These are phyloP conservation scores for Cataglyphis hispanica DNA, from an alignment of 1,140 invertebrate species.

Conservation along the genomic window DNA sequence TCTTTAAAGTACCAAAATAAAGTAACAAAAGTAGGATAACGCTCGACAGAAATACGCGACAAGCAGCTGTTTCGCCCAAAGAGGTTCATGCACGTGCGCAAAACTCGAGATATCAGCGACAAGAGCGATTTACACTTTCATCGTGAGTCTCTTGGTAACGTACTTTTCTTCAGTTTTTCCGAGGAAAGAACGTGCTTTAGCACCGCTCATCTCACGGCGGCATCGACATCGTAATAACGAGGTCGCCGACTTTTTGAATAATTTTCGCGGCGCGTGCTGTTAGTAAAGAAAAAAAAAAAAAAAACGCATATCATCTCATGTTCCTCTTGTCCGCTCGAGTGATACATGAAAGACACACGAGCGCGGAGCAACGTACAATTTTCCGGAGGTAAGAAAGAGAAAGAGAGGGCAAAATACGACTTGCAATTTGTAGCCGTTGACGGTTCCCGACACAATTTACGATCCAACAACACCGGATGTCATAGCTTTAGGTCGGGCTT, in stretches of 20 bases:
- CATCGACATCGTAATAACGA: constrained; percentile 4
- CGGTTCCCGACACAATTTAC: constrained; percentile 56
- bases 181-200: constrained; percentile 26
- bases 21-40: background rate
- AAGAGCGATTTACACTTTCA: constrained; percentile 22
- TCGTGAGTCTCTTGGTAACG: background rate
- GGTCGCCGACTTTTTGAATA: constrained; percentile 54
- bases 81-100: background rate
- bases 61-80: constrained; percentile 19
- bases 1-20: background rate
- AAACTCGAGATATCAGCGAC: constrained; percentile 14
- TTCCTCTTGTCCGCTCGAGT: background rate
- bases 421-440: constrained; percentile 63
- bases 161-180: constrained; percentile 5
- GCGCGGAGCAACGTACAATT: constrained; percentile 42
- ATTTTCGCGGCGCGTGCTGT: constrained; percentile 42
- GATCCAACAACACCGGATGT: constrained; percentile 50
- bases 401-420: background rate
- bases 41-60: constrained; percentile 1
- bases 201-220: constrained; percentile 3
- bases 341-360: constrained; percentile 28
- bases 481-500: constrained; percentile 28
- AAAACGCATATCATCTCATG: background rate
- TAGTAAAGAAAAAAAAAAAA: constrained; percentile 27
- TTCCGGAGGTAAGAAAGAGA: constrained; percentile 1